phyloP scores from a whole-genome alignment of 2,888 invertebrate genomes.

The Drosophila leonis region DNA sequence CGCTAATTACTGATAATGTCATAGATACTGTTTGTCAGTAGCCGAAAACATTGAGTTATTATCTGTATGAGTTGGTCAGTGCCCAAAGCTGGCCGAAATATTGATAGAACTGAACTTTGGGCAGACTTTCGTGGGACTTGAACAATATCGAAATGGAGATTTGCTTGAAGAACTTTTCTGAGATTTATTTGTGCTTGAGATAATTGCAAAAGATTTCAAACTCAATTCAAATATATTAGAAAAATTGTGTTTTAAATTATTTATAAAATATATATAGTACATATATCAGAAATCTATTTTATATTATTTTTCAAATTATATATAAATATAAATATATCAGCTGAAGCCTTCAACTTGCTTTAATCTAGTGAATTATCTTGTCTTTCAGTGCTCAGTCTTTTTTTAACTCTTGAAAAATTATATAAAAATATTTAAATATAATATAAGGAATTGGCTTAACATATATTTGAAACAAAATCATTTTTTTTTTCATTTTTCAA shows the following conservation, averaged over 20 bases:
- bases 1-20: constrained; percentile 32
- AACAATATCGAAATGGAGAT: neutral
- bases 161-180: neutral
- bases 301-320: neutral
- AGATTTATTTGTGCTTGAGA: no score
- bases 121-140: neutral
- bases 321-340: neutral
- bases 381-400: neutral
- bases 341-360: neutral
- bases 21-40: neutral
- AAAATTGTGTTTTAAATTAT: neutral
- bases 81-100: neutral
- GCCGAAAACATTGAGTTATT: constrained; percentile 6
- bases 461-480: neutral
- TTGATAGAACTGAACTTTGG: neutral
- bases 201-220: neutral
- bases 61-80: constrained; percentile 19
- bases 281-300: neutral
- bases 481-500: neutral
- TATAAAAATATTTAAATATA: neutral
- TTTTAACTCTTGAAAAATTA: neutral
- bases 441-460: neutral
- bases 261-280: neutral
- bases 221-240: neutral
- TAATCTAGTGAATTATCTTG: constrained; percentile 1